These are phyloP conservation scores for Upupa epops DNA, from an alignment of 2,113 vertebrate genomes.

Conservation along the genomic window DNA sequence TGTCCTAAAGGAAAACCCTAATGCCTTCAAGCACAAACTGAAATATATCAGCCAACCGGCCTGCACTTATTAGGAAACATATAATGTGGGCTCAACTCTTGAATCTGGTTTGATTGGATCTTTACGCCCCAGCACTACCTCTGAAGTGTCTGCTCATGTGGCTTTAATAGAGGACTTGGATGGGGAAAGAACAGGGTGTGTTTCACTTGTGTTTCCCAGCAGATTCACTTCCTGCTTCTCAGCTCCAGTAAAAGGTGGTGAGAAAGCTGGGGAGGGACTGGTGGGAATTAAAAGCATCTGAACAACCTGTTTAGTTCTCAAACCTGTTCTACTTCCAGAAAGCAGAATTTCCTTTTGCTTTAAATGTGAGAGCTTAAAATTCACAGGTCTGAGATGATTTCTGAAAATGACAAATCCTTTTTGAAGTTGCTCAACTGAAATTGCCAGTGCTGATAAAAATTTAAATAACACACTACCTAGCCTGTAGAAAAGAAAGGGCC, in stretches of 20 bases:
- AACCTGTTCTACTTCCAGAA: background rate
- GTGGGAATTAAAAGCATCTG: background rate
- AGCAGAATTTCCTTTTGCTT: background rate
- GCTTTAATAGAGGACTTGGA: background rate
- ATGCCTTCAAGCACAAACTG: background rate
- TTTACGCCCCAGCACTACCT: background rate
- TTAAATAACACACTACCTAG: background rate
- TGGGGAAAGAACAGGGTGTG: background rate
- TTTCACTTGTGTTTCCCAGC: background rate
- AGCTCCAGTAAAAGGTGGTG: background rate
- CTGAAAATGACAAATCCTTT: background rate
- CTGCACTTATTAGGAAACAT: background rate
- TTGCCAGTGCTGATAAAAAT: background rate
- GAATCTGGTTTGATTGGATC: background rate
- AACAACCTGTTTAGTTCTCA: background rate
- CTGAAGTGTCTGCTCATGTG: background rate
- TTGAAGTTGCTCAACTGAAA: background rate
- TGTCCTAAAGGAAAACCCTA: background rate
- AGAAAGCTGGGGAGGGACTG: background rate
- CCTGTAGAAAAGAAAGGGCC: background rate
- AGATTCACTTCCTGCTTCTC: background rate
- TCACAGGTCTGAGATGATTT: background rate
- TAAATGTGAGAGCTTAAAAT: background rate
- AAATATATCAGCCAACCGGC: background rate
- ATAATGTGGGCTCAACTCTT: background rate